These are phyloP conservation scores for Heterotis niloticus DNA, from an alignment of 2,113 vertebrate genomes.

Conservation along the genomic window DNA sequence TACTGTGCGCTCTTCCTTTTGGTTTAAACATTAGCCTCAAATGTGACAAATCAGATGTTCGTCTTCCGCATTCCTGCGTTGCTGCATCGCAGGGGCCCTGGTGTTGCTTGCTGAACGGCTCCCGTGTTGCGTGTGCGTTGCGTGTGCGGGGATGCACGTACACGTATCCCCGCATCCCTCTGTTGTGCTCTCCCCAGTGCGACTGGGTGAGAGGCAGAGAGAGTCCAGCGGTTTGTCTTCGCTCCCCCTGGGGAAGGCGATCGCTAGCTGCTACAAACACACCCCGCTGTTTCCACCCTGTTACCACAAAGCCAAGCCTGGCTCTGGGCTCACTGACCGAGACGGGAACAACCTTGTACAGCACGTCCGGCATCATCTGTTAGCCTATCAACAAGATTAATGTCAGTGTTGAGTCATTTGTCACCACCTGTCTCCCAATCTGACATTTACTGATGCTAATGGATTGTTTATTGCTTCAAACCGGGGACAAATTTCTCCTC, in stretches of 20 bases:
- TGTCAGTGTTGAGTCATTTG: conserved; percentile 11
- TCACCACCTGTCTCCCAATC: neutral
- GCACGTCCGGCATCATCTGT: conserved; percentile 17
- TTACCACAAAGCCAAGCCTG: conserved; percentile 43
- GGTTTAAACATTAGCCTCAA: conserved; percentile 99
- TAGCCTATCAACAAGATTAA: conserved; percentile 17
- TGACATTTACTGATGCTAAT: conserved; percentile 15
- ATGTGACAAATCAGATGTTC: conserved; percentile 99
- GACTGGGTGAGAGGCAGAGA: conserved; percentile 26
- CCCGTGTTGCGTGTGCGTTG: neutral
- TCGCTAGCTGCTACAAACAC: conserved; percentile 47
- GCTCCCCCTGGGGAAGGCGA: conserved; percentile 39
- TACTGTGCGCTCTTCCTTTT: conserved; percentile 97
- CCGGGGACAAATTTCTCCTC: conserved; percentile 10
- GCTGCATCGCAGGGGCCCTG: conserved; percentile 71
- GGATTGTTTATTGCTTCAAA: conserved; percentile 3
- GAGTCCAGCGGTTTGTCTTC: conserved; percentile 35
- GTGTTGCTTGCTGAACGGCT: conserved; percentile 51
- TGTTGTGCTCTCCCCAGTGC: neutral
- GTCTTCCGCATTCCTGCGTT: conserved; percentile 81
- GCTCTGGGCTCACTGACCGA: conserved; percentile 10
- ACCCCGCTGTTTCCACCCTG: conserved; percentile 59
- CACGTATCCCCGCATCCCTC: neutral
- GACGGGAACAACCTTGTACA: conserved; percentile 21
- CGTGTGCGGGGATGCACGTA: neutral